Conservation (phyloP, 2,113 vertebrate genomes). For the Pimephales promelas region DNA sequence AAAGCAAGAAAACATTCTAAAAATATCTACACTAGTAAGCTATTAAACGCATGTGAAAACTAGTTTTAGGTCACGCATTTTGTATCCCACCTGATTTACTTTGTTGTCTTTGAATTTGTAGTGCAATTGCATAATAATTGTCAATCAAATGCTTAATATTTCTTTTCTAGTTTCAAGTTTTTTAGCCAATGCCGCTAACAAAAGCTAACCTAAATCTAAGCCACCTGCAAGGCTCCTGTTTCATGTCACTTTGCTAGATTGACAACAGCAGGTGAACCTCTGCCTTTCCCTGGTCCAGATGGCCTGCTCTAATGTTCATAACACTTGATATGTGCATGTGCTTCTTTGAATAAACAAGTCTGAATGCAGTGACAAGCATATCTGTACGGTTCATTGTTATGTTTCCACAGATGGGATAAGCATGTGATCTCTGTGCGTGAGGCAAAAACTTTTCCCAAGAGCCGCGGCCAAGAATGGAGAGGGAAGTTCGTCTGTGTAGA, state of each 20-base stretch:
- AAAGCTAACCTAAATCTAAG: constrained; percentile 19
- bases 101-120: neutral
- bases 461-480: constrained; percentile 83
- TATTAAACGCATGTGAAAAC: neutral
- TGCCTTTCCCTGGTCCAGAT: constrained; percentile 63
- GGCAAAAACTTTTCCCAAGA: constrained; percentile 83
- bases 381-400: constrained; percentile 31
- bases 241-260: constrained; percentile 71
- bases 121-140: neutral
- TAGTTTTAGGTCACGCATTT: neutral
- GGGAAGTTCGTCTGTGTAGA: constrained; percentile 95
- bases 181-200: constrained; percentile 19
- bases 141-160: neutral
- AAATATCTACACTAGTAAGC: neutral
- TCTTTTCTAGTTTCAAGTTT: neutral
- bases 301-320: constrained; percentile 52
- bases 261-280: constrained; percentile 77
- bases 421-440: constrained; percentile 91
- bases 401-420: constrained; percentile 82
- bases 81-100: neutral
- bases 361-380: neutral
- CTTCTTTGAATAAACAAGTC: neutral
- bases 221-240: constrained; percentile 64
- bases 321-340: constrained; percentile 5
- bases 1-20: neutral